Percentiles rank a stretch among this genome's conserved stretches.
Conservation (phyloP, 2,113 vertebrate genomes). For the Mohoua ochrocephala region DNA sequence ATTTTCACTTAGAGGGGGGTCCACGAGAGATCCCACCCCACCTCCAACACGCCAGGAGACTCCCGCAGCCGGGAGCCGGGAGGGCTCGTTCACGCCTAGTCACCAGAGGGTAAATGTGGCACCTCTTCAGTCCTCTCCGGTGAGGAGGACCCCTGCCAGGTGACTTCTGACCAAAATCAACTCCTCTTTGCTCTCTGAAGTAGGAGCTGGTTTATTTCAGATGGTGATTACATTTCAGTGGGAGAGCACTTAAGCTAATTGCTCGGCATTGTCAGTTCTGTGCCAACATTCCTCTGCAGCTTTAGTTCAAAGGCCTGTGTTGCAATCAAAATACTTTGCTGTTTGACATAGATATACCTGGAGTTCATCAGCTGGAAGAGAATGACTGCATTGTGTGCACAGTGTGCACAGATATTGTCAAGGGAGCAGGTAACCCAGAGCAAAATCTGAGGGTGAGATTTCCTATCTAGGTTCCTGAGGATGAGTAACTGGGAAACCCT, state of each 20-base stretch:
- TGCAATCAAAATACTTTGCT: conserved; percentile 43
- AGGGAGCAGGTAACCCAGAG: neutral
- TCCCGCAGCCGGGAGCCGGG: neutral
- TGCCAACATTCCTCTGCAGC: conserved; percentile 50
- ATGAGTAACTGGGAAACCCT: neutral
- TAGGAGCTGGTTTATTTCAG: neutral
- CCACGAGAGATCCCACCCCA: neutral
- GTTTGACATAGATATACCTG: neutral
- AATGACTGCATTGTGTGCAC: neutral
- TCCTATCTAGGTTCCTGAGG: neutral
- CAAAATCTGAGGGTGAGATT: neutral
- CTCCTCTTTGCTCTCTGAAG: neutral
- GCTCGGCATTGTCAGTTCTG: neutral
- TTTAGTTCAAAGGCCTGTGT: conserved; percentile 51
- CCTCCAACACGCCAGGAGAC: neutral
- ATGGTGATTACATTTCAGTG: conserved; percentile 25
- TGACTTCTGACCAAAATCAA: neutral
- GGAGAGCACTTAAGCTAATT: conserved; percentile 56
- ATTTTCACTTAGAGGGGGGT: neutral
- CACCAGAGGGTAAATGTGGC: neutral
- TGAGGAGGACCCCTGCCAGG: neutral
- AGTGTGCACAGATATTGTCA: neutral
- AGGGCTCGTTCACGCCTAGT: neutral
- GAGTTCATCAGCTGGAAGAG: neutral
- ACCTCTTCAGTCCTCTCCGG: neutral